Base-by-base conservation (phyloP, 2,113 vertebrate species). In the Neopipo cinnamomea region DNA sequence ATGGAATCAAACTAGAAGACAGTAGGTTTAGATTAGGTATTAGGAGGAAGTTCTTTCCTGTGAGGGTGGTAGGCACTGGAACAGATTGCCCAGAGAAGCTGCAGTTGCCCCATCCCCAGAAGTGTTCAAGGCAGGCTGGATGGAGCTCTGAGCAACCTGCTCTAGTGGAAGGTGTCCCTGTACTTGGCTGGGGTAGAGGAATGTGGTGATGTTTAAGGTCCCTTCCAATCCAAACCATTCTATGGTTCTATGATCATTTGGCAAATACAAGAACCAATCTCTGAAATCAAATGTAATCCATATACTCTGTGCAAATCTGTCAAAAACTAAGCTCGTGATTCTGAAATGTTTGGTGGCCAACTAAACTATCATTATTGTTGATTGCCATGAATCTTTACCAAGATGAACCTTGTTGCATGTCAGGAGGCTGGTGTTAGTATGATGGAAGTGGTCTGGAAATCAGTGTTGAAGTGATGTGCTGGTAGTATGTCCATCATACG, bases 141-240 rank as follows among this genome's bases (percentile, higher is more conserved):
- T 35, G 13, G 53, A 47, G 24, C 28, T 61, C 53, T 61, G 39
- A 75, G 62, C 62, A 82, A 18, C 28, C 9, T 7, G 3, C 7
- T 52, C 15, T 39, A 9, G 8, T 39, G 28, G 28, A 37, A 70
- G 9, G 33, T 52, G 23, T 39, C 19, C 10, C 19, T 74, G 23
- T 7, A 3, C 23, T 8, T 59, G 37, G 33, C 33, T 20, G 4
- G 49, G 15, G 5, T 14, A 4, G 31, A 50, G 44, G 24, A 61
- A 46, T 8, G 7, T 14, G 10, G 28, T n/a, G 23, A 25, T 52
- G 3, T 67, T 52, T n/a, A 44, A 52, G 0, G 0, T 59, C 19
- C 9, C 22, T 52, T 50, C 42, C 33, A 59, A 30, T 30, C 19
- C 28, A 67, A n/a, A n/a, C 3, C 19, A 39, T 21, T 59, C 23